A percentile compares a stretch with the other conserved stretches of the same genome.
Conservation (phyloP, 1,140 invertebrate species). For the Portunus trituberculatus region DNA sequence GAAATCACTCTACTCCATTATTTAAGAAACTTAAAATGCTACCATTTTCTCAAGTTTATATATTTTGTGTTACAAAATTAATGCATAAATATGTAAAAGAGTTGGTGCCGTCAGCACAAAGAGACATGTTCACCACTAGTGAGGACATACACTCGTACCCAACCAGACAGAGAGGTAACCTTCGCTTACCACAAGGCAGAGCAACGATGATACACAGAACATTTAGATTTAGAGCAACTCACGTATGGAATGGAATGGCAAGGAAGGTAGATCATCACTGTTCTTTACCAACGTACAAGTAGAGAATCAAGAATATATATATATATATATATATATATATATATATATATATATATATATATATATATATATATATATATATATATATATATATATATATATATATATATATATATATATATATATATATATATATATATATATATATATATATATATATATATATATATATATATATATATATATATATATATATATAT, state of each 20-base stretch:
- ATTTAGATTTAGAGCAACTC: not conserved
- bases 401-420: not conserved
- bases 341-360: constrained; percentile 1
- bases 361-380: constrained; percentile 26
- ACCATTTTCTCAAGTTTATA: too few species aligned
- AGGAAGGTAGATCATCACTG: too few species aligned
- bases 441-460: constrained; percentile 19
- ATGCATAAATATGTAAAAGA: not conserved
- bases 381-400: constrained; percentile 26
- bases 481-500: constrained; percentile 26
- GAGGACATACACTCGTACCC: too few species aligned
- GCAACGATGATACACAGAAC: not conserved
- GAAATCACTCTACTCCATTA: too few species aligned
- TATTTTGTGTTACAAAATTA: not conserved
- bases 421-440: not conserved
- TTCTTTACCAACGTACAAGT: too few species aligned
- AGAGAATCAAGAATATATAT: not conserved
- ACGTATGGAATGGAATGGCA: not conserved
- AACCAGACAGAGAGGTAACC: not conserved
- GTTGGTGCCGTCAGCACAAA: not conserved
- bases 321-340: not conserved
- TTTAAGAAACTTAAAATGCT: too few species aligned
- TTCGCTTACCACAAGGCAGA: not conserved
- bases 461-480: constrained; percentile 26
- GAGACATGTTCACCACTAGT: not conserved